phyloP scores from a whole-genome alignment of 1,140 invertebrate species.

The Drosophila nannoptera region DNA sequence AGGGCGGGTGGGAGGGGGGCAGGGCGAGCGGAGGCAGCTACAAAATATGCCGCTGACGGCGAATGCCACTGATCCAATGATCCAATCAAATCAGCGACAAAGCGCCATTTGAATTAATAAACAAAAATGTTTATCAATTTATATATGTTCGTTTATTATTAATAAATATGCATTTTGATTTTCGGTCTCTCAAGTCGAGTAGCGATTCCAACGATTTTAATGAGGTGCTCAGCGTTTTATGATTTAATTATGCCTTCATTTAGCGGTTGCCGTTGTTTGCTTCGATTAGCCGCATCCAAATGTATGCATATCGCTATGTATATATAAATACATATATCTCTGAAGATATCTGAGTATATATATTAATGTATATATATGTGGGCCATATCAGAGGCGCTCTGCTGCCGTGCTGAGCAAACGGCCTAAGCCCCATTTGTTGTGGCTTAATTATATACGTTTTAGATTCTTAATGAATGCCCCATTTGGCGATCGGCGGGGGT shows the following conservation, averaged over 20 bases:
- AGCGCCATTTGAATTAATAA: conserved; percentile 76
- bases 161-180: conserved; percentile 55
- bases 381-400: conserved; percentile 61
- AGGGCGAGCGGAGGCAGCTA: conserved; percentile 17
- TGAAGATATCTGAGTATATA: not conserved
- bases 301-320: not conserved
- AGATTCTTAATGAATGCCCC: conserved; percentile 76
- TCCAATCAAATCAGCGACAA: conserved; percentile 68
- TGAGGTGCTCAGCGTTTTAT: conserved; percentile 75
- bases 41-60: conserved; percentile 33
- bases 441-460: conserved; percentile 74
- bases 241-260: conserved; percentile 75
- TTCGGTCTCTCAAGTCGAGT: conserved; percentile 65
- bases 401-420: conserved; percentile 9
- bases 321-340: not conserved
- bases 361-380: conserved; percentile 34
- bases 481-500: conserved; percentile 35
- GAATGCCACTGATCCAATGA: conserved; percentile 49
- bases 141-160: conserved; percentile 18
- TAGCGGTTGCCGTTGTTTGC: conserved; percentile 15
- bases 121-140: conserved; percentile 70
- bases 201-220: conserved; percentile 73
- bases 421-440: conserved; percentile 61
- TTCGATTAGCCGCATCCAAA: not conserved
- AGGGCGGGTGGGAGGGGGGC: no score